Evolutionary conservation across 2,113 vertebrate species (phyloP).

Genomic region (Notarius quadriscutis): DNA sequence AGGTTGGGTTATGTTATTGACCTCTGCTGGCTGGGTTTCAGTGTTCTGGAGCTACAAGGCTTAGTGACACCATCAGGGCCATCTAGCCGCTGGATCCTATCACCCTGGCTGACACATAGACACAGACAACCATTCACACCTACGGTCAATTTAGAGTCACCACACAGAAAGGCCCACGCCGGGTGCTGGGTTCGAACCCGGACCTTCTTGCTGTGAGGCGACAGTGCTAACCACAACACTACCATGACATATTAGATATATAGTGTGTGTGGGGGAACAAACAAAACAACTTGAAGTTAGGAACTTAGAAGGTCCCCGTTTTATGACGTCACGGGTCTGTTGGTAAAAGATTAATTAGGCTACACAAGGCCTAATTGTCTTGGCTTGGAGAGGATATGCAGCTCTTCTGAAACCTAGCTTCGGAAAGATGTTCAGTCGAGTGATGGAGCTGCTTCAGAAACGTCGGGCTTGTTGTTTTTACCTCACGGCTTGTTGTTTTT

Average conservation of each 20-base stretch:
- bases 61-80: not conserved
- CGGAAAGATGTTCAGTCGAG: constrained; percentile 51
- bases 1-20: not conserved
- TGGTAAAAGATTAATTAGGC: not conserved
- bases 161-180: too few relatives aligned
- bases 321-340: not conserved
- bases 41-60: too few relatives aligned
- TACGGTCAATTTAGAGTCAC: too few relatives aligned
- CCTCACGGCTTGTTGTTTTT: not conserved
- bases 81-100: not conserved
- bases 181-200: too few relatives aligned
- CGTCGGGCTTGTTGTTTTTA: constrained; percentile 44
- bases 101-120: too few relatives aligned
- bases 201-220: too few relatives aligned
- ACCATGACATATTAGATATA: too few relatives aligned
- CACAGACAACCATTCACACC: too few relatives aligned
- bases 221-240: too few relatives aligned
- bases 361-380: not conserved
- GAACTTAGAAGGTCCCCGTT: not conserved
- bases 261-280: too few relatives aligned
- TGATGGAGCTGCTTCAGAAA: constrained; percentile 49
- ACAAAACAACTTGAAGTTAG: too few relatives aligned
- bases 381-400: not conserved
- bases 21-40: not conserved
- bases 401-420: not conserved